phyloP scores from a whole-genome alignment of 2,113 vertebrate genomes.

The Henicopernis longicauda region DNA sequence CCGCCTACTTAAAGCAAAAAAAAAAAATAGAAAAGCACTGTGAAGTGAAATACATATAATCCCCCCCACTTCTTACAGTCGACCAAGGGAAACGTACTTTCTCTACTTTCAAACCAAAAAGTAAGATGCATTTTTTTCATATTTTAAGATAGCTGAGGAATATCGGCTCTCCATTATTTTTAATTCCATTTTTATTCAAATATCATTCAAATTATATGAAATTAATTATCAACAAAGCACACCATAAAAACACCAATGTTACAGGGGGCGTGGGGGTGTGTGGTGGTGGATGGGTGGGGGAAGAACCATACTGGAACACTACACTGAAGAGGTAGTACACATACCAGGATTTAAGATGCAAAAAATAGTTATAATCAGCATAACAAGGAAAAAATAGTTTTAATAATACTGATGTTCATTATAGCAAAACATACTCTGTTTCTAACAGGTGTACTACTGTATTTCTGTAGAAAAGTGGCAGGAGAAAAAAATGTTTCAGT shows the following conservation, averaged over 20 bases:
- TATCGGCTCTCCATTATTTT: not conserved
- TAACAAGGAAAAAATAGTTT: not conserved
- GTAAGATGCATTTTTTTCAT: not conserved
- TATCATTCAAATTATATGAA: not conserved
- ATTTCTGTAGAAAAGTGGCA: not conserved
- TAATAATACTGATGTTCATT: not conserved
- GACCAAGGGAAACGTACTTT: not conserved
- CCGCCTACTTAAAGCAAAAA: not conserved
- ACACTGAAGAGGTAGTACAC: not conserved
- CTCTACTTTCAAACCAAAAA: not conserved
- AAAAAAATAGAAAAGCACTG: not conserved
- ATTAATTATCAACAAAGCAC: not conserved
- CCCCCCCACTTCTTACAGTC: not conserved
- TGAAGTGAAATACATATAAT: not conserved
- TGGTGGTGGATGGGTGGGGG: too few species aligned
- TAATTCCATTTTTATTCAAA: not conserved
- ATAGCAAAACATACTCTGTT: not conserved
- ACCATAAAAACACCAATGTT: not conserved
- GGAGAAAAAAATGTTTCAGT: not conserved
- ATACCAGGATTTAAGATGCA: not conserved
- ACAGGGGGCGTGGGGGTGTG: rapidly evolving
- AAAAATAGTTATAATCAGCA: not conserved
- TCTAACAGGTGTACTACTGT: not conserved
- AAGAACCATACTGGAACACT: not conserved
- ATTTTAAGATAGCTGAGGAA: not conserved